Evolutionary conservation across 1,140 invertebrate species (phyloP).

Genomic region (Eumaeus atala): DNA sequence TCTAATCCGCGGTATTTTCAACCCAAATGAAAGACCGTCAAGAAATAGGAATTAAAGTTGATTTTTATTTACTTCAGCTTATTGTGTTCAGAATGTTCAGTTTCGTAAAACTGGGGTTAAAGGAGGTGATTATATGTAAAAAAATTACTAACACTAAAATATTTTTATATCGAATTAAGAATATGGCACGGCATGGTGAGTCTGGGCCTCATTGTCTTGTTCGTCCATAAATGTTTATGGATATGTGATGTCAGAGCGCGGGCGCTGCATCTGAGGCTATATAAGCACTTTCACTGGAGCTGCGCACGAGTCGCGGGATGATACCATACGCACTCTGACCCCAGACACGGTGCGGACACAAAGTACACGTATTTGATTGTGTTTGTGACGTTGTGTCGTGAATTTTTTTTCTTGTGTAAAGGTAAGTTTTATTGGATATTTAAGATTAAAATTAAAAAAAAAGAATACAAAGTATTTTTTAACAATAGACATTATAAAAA

Average conservation of each 20-base stretch:
- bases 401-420: conserved; percentile 44
- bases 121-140: no score
- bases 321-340: conserved; percentile 54
- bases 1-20: no score
- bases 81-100: no score
- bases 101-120: no score
- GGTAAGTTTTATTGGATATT: conserved; percentile 32
- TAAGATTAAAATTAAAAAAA: no score
- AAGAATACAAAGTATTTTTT: no score
- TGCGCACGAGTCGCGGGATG: conserved; percentile 51
- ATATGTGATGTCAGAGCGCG: conserved; percentile 31
- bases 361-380: conserved; percentile 25
- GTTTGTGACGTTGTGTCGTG: conserved; percentile 52
- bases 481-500: no score
- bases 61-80: no score
- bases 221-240: conserved; percentile 14
- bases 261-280: conserved; percentile 49
- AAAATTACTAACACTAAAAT: no score
- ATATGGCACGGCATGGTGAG: not conserved
- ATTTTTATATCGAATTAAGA: no score
- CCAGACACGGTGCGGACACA: conserved; percentile 33
- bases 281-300: conserved; percentile 61
- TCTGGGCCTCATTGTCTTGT: conserved; percentile 17
- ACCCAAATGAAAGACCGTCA: no score
- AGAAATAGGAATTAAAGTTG: no score